A percentile compares a stretch with the other conserved stretches of the same genome.
Evolutionary conservation across 2,888 invertebrate species (phyloP).

Genomic region (Phasia obesa): DNA sequence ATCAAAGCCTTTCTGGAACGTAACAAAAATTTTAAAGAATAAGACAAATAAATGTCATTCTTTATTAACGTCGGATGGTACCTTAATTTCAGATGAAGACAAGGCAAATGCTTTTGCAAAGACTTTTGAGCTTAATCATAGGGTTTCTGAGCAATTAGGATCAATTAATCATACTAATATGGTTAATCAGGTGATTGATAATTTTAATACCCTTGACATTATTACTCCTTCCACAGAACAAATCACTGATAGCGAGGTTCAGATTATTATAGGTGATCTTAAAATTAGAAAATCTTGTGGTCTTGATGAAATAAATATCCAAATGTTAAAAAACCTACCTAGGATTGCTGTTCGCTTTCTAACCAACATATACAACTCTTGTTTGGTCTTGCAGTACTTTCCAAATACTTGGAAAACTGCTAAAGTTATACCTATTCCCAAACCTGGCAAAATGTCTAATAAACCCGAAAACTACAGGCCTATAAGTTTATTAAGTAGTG

Average conservation of each 20-base stretch:
- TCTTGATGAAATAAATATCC: neutral
- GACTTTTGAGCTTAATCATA: neutral
- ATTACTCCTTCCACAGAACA: neutral
- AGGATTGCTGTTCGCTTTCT: neutral
- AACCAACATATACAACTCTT: slow-evolving; percentile 6
- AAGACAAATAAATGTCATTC: too few relatives aligned
- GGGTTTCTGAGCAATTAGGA: neutral
- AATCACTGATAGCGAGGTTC: neutral
- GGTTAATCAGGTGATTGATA: too few relatives aligned
- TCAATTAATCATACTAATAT: too few relatives aligned
- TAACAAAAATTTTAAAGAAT: too few relatives aligned
- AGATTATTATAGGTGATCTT: neutral
- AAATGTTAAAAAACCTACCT: neutral
- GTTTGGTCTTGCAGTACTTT: too few relatives aligned
- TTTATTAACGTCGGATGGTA: too few relatives aligned
- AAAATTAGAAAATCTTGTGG: slow-evolving; percentile 2
- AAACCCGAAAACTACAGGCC: neutral
- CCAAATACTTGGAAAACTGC: slow-evolving; percentile 5
- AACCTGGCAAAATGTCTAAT: neutral
- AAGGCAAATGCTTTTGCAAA: too few relatives aligned
- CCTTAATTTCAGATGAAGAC: too few relatives aligned
- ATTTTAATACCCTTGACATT: neutral
- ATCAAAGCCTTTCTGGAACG: too few relatives aligned
- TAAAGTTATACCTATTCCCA: slow-evolving; percentile 14
- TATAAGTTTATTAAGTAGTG: slow-evolving; percentile 1